A percentile compares a stretch with the other conserved stretches of the same genome.
phyloP scores from a whole-genome alignment of 2,888 invertebrate species.

The Thymelicus lineola region DNA sequence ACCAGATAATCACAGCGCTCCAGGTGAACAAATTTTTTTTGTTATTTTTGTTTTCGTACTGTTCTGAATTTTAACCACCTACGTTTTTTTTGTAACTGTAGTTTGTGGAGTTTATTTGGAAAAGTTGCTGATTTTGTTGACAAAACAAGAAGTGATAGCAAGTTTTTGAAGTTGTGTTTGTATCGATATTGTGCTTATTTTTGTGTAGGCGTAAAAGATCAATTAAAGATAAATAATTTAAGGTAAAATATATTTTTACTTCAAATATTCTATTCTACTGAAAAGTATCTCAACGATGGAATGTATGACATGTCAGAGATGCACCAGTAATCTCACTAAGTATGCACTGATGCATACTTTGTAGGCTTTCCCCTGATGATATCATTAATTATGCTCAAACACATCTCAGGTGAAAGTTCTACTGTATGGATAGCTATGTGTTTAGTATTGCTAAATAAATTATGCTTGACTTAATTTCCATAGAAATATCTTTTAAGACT shows the following conservation, averaged over 20 bases:
- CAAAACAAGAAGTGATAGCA: not conserved
- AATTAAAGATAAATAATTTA: constrained; percentile 26
- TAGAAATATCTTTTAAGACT: not conserved
- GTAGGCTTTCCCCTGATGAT: constrained; percentile 47
- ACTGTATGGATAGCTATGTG: constrained; percentile 34
- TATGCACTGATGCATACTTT: constrained; percentile 43
- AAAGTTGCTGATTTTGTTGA: constrained; percentile 4
- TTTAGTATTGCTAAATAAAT: constrained; percentile 7
- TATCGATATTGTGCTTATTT: constrained; percentile 1
- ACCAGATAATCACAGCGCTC: not conserved
- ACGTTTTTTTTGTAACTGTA: constrained; percentile 44
- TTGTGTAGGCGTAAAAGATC: constrained; percentile 39
- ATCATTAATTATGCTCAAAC: constrained; percentile 48
- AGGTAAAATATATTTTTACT: not conserved
- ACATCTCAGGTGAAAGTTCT: constrained; percentile 49
- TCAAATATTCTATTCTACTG: not conserved
- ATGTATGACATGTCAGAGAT: constrained; percentile 61
- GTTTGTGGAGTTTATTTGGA: constrained; percentile 36
- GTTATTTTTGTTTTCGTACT: constrained; percentile 12
- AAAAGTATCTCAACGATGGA: constrained; percentile 41
- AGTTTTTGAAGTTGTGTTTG: not conserved
- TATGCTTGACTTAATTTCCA: not conserved
- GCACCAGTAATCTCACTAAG: constrained; percentile 65
- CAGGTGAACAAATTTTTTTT: constrained; percentile 19
- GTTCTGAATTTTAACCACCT: constrained; percentile 17